Percentiles rank a stretch among this genome's conserved stretches.
These are phyloP conservation scores for Holothuria glaberrima DNA, from an alignment of 35 echinoderm and acorn worm species.

Conservation along the genomic window DNA sequence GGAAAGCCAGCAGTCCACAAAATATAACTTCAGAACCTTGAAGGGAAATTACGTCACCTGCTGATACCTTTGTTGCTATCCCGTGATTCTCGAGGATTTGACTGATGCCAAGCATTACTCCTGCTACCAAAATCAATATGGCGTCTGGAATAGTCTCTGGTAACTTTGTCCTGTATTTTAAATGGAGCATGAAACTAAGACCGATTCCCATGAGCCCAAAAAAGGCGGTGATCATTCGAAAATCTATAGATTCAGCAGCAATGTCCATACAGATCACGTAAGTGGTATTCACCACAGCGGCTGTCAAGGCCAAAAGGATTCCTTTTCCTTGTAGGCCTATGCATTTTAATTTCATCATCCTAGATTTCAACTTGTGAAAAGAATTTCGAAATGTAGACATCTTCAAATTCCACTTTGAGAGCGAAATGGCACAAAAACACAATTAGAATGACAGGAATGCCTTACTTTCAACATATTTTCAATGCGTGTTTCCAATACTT, in stretches of 20 bases:
- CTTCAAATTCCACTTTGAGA: too few relatives aligned
- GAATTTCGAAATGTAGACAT: too few relatives aligned
- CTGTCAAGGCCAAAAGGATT: background rate
- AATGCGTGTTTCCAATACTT: too few relatives aligned
- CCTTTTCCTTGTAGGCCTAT: too few relatives aligned
- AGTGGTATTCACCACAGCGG: background rate
- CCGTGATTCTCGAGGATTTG: background rate
- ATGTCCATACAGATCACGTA: background rate
- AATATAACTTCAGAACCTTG: background rate
- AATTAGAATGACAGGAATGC: too few relatives aligned
- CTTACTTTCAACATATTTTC: too few relatives aligned
- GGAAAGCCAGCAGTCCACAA: background rate
- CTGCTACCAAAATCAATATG: background rate
- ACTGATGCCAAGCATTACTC: background rate
- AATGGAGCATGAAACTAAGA: background rate
- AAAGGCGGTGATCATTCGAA: slow-evolving; percentile 1
- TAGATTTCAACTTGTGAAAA: too few relatives aligned
- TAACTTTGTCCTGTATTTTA: background rate
- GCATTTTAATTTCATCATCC: too few relatives aligned
- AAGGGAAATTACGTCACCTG: slow-evolving; percentile 12
- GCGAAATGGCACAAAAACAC: too few relatives aligned
- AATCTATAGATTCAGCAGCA: background rate
- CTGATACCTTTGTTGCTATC: background rate
- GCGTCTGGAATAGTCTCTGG: background rate
- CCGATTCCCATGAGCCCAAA: background rate